Conservation (phyloP, 2,888 invertebrate genomes). For the Torymus texanus region DNA sequence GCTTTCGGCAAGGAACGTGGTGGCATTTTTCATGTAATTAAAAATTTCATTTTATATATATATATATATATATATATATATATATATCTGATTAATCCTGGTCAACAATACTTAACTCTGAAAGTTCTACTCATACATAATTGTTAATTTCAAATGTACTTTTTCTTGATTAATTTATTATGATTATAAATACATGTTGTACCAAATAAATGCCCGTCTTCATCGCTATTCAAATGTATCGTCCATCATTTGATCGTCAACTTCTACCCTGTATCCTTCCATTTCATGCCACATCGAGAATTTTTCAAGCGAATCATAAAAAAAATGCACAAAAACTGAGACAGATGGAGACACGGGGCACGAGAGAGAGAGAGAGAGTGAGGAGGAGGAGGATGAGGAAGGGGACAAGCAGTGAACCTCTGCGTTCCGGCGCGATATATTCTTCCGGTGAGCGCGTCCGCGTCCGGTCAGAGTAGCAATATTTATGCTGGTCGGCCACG, state of each 20-base stretch:
- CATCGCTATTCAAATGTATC: too few species aligned
- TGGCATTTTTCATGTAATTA: neutral
- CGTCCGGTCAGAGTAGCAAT: slow-evolving; percentile 55
- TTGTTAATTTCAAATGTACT: too few species aligned
- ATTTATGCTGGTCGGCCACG: slow-evolving; percentile 56
- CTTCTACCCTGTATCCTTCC: neutral
- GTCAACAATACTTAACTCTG: neutral
- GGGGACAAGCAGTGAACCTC: too few species aligned
- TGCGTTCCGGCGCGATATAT: slow-evolving; percentile 15
- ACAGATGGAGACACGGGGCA: too few species aligned
- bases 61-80: neutral
- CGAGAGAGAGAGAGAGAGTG: neutral
- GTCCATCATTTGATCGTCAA: too few species aligned
- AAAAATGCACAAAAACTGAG: neutral
- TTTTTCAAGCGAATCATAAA: neutral
- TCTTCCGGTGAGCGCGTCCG: slow-evolving; percentile 43
- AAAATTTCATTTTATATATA: slow-evolving; percentile 8
- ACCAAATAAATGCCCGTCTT: too few species aligned
- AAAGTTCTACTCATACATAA: too few species aligned
- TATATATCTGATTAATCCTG: neutral
- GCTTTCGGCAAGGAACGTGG: too few species aligned
- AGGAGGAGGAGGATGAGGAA: neutral
- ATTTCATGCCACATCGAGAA: neutral
- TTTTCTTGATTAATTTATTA: too few species aligned
- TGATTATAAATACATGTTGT: too few species aligned